Percentiles rank a stretch among this genome's conserved stretches.
These are phyloP conservation scores for Heliconius hewitsoni DNA, from an alignment of 1,140 invertebrate species.

Conservation along the genomic window DNA sequence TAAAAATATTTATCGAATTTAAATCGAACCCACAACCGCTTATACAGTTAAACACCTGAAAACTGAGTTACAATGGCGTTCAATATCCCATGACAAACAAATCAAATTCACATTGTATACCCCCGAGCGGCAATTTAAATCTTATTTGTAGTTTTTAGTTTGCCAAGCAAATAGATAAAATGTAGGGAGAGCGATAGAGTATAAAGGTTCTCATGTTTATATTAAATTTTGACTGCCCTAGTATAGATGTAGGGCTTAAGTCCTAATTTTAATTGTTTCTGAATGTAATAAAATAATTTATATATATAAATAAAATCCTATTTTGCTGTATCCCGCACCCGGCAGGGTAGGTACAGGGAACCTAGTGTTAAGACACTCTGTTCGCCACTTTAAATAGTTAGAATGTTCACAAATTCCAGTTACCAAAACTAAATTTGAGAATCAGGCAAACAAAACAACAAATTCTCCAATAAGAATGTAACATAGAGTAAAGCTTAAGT, in stretches of 20 bases:
- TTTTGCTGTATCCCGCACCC: no score
- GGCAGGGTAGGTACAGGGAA: no score
- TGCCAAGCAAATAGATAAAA: conserved; percentile 55
- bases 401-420: no score
- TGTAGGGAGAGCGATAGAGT: conserved; percentile 14
- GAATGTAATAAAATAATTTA: no score
- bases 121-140: conserved; percentile 60
- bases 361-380: no score
- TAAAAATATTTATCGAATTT: no score
- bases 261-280: background rate
- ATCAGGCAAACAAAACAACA: no score
- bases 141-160: conserved; percentile 74
- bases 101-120: conserved; percentile 12
- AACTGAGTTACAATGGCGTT: background rate
- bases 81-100: conserved; percentile 20
- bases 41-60: background rate
- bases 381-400: no score
- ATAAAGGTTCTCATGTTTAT: conserved; percentile 8
- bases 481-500: no score
- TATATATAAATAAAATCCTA: no score
- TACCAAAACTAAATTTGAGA: no score
- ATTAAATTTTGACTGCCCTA: conserved; percentile 15
- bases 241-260: background rate
- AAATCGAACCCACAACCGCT: background rate
- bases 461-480: no score